Percentiles rank a stretch among this genome's conserved stretches.
Evolutionary conservation across 2,797 vertebrate genomes (phyloP).

Genomic region (Ispidina picta): DNA sequence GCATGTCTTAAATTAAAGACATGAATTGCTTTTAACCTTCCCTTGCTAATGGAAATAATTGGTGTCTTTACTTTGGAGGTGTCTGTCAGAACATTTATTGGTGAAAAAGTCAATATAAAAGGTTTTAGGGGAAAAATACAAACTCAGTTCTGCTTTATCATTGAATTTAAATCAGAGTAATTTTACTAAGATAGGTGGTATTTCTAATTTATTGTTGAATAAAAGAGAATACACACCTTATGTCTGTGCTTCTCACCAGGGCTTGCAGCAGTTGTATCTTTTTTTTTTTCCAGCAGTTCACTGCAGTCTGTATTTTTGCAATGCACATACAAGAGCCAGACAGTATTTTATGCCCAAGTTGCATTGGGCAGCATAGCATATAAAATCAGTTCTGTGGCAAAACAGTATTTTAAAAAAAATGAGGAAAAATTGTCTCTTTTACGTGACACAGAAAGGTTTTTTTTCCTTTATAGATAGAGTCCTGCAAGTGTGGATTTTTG

Average conservation of each 20-base stretch:
- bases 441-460: neutral
- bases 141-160: neutral
- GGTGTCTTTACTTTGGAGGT: neutral
- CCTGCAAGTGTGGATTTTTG: neutral
- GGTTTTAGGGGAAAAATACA: neutral
- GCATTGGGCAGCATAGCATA: neutral
- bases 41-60: neutral
- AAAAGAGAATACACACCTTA: neutral
- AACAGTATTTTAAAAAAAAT: neutral
- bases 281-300: neutral
- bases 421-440: neutral
- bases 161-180: neutral
- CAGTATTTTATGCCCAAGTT: neutral
- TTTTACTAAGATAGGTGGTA: neutral
- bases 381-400: neutral
- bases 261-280: neutral
- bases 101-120: neutral
- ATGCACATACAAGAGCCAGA: neutral
- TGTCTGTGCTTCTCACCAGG: neutral
- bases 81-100: neutral
- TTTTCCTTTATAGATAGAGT: neutral
- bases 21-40: neutral
- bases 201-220: neutral
- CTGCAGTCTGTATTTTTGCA: neutral
- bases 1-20: neutral